phyloP scores from a whole-genome alignment of 2,797 vertebrate genomes.

The Esox masquinongy region DNA sequence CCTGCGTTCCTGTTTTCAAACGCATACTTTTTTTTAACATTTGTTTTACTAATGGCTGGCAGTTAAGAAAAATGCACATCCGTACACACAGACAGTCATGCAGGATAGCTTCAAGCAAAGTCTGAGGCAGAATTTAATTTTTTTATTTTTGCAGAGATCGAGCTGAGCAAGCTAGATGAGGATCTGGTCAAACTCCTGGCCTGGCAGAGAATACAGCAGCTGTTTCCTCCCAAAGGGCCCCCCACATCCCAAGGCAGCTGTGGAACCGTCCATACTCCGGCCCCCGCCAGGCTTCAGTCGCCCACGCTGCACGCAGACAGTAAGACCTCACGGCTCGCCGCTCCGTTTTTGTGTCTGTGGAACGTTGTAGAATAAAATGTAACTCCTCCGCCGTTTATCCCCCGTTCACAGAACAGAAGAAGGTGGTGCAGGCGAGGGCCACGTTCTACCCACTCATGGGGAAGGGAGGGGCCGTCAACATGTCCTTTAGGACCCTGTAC shows the following conservation, averaged over 20 bases:
- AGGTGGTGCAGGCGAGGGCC: slow-evolving; percentile 88
- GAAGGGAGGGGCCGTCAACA: slow-evolving; percentile 85
- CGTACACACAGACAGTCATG: too few relatives aligned
- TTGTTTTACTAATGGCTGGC: too few relatives aligned
- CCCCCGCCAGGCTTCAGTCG: slow-evolving; percentile 59
- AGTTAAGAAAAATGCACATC: too few relatives aligned
- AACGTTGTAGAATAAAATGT: neutral
- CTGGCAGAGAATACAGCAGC: slow-evolving; percentile 98
- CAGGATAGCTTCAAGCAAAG: neutral
- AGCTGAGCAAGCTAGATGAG: slow-evolving; percentile 91
- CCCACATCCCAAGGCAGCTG: slow-evolving; percentile 66
- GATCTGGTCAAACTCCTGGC: slow-evolving; percentile 94
- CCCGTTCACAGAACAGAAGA: slow-evolving; percentile 75
- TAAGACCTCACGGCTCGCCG: slow-evolving; percentile 53
- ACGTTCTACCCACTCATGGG: slow-evolving; percentile 92
- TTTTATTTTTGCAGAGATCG: slow-evolving; percentile 80
- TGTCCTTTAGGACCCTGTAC: slow-evolving; percentile 94
- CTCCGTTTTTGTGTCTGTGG: neutral
- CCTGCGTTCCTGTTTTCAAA: neutral
- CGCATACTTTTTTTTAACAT: too few relatives aligned
- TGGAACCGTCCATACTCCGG: slow-evolving; percentile 64
- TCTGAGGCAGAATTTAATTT: neutral
- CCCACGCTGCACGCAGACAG: slow-evolving; percentile 74
- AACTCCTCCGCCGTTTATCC: neutral
- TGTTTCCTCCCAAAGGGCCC: slow-evolving; percentile 87